phyloP scores from a whole-genome alignment of 2,888 invertebrate genomes.

The Adineta ricciae region DNA sequence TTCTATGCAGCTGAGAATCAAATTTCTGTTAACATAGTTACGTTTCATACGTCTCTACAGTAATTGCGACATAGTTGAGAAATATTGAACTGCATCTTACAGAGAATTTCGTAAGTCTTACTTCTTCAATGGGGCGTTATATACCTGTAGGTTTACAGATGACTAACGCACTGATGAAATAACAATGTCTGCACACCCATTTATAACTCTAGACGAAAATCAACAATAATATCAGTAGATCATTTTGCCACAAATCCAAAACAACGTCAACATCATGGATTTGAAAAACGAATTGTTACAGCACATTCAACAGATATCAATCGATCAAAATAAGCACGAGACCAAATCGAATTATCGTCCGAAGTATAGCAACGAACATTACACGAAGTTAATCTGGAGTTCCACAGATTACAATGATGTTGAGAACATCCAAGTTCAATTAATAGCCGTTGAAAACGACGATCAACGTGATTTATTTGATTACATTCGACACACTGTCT shows the following conservation, averaged over 20 bases:
- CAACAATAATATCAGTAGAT: no score
- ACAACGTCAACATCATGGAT: neutral
- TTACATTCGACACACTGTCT: neutral
- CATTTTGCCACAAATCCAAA: neutral
- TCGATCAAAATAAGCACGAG: neutral
- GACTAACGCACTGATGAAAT: no score
- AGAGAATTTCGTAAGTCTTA: no score
- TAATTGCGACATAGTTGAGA: no score
- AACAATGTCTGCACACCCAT: no score
- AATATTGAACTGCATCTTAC: no score
- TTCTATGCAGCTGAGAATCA: no score
- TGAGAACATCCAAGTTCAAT: neutral
- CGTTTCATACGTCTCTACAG: no score
- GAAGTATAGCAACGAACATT: neutral
- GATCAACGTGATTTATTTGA: neutral
- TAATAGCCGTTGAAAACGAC: neutral
- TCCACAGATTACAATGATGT: neutral
- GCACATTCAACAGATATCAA: neutral
- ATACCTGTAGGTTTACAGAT: no score
- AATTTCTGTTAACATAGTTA: no score
- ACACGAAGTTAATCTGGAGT: neutral
- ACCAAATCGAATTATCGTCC: neutral
- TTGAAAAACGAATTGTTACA: neutral
- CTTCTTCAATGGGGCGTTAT: no score
- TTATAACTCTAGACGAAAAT: no score